Conservation (phyloP, 35 echinoderm and acorn worm species). For the Ptychodera flava region DNA sequence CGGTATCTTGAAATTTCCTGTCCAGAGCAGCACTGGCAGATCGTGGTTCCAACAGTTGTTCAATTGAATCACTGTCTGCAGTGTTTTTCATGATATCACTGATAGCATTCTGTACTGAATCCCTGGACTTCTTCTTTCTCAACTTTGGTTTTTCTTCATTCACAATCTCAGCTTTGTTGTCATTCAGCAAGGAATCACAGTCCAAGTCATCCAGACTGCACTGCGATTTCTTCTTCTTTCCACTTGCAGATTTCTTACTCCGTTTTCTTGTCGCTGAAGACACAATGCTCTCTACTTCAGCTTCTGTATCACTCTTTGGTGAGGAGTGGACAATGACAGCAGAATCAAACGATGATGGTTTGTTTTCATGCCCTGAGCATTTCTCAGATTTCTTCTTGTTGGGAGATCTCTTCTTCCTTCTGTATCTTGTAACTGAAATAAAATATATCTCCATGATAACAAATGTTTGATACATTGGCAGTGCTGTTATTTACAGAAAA, state of each 20-base stretch:
- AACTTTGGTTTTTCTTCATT: background rate
- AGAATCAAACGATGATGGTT: background rate
- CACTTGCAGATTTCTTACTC: background rate
- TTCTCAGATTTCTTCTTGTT: background rate
- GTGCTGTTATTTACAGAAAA: no score
- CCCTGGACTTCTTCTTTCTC: background rate
- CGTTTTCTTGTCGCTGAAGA: background rate
- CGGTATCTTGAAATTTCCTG: background rate
- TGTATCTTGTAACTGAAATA: background rate
- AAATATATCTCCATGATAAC: no score
- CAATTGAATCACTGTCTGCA: no score
- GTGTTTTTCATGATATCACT: background rate
- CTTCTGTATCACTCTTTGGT: background rate
- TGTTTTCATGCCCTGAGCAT: background rate
- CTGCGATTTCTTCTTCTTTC: background rate
- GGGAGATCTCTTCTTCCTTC: background rate
- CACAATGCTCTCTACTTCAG: background rate
- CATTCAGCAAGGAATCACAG: background rate
- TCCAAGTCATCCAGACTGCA: background rate
- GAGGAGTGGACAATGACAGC: background rate
- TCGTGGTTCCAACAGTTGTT: background rate
- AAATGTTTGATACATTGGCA: no score
- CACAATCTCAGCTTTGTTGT: background rate
- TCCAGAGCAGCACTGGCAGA: background rate
- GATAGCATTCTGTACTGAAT: background rate